These are phyloP conservation scores for Morelia viridis DNA, from an alignment of 2,797 vertebrate genomes.

Conservation along the genomic window DNA sequence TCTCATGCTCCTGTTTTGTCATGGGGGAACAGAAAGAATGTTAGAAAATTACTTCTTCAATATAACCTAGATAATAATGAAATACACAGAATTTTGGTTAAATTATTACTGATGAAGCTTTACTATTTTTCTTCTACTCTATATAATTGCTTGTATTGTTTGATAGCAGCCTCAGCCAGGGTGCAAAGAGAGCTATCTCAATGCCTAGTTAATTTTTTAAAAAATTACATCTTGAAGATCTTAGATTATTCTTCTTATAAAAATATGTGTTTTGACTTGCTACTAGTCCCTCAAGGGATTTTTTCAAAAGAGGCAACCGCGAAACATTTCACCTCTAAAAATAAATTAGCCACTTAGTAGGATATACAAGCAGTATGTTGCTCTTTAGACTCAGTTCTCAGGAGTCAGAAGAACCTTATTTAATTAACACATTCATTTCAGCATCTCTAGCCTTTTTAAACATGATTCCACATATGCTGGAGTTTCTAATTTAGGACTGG, in stretches of 20 bases:
- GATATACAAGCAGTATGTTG: neutral
- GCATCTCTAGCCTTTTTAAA: neutral
- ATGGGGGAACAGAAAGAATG: conserved; percentile 50
- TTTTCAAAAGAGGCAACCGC: neutral
- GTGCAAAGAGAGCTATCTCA: neutral
- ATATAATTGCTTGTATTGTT: neutral
- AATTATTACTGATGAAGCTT: neutral
- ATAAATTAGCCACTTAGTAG: neutral
- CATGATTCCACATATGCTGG: neutral
- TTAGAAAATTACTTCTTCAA: conserved; percentile 18
- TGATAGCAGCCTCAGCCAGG: neutral
- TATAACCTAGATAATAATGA: neutral
- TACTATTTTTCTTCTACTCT: neutral
- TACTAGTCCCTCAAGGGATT: neutral
- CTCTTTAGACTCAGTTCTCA: neutral
- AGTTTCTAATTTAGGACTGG: neutral
- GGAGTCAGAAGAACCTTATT: neutral
- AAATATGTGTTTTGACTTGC: neutral
- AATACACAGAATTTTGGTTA: neutral
- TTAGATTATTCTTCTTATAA: neutral
- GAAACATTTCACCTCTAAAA: neutral
- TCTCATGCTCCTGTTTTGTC: conserved; percentile 91
- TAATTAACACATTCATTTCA: neutral
- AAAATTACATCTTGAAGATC: neutral
- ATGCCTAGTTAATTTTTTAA: neutral